Percentiles rank a stretch among this genome's conserved stretches.
Conservation (phyloP, 2,113 vertebrate species). For the Chlorodrepanis virens region DNA sequence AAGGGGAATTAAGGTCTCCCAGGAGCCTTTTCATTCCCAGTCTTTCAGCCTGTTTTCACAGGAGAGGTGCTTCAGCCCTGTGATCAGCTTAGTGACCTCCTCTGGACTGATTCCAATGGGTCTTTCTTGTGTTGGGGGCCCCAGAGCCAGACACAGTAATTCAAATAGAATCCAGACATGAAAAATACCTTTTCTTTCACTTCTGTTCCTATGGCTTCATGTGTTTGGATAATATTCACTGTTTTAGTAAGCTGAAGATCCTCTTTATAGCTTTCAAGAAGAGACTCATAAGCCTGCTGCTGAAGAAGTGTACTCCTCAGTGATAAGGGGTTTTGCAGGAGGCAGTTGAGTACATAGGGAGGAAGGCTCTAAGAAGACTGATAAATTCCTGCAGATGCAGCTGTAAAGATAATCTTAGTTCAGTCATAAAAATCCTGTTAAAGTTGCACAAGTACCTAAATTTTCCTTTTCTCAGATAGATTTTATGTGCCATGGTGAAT, state of each 20-base stretch:
- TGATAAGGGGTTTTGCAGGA: neutral
- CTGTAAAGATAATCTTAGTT: constrained; percentile 37
- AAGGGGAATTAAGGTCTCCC: neutral
- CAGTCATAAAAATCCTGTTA: neutral
- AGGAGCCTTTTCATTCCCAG: neutral
- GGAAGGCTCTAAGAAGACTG: constrained; percentile 2
- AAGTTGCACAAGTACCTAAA: constrained; percentile 33
- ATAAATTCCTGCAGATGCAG: constrained; percentile 42
- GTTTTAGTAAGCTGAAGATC: neutral
- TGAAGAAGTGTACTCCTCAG: neutral
- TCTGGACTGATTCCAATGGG: neutral
- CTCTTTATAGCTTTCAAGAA: neutral
- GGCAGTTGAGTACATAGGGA: neutral
- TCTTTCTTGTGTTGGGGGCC: neutral
- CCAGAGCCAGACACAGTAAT: neutral
- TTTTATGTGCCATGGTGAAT: neutral
- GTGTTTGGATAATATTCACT: neutral
- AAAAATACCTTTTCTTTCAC: neutral
- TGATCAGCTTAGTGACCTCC: neutral
- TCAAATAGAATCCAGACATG: neutral
- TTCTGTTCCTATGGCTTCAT: neutral
- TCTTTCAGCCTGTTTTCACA: neutral
- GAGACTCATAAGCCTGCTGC: neutral
- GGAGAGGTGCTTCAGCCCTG: neutral
- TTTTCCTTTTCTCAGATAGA: neutral